phyloP scores from a whole-genome alignment of 1,140 invertebrate genomes.

The Antheraea mylitta region DNA sequence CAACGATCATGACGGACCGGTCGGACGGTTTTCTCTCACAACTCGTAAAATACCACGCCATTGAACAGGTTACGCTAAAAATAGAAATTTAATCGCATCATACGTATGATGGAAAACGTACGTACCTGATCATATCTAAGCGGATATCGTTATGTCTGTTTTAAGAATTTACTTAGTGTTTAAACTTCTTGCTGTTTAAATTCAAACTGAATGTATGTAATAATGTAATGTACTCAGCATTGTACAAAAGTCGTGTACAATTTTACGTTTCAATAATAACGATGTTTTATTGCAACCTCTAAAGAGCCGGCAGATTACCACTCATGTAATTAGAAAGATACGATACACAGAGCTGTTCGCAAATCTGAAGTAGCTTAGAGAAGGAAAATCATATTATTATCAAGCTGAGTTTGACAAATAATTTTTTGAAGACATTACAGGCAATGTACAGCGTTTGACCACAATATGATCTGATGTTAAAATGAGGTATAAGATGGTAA shows the following conservation, averaged over 20 bases:
- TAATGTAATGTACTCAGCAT: neutral
- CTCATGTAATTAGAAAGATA: too few species aligned
- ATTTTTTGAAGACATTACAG: too few species aligned
- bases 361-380: too few species aligned
- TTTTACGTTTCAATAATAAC: too few species aligned
- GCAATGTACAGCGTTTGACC: too few species aligned
- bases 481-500: too few species aligned
- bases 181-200: neutral
- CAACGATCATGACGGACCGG: neutral
- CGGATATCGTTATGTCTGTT: neutral
- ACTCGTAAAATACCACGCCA: constrained; percentile 1
- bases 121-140: neutral
- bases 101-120: neutral
- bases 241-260: neutral
- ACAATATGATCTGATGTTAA: too few species aligned
- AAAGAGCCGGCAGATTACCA: too few species aligned
- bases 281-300: too few species aligned
- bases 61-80: constrained; percentile 4
- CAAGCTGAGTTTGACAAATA: too few species aligned
- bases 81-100: constrained; percentile 3
- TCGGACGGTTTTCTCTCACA: neutral
- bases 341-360: too few species aligned
- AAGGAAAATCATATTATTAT: too few species aligned
- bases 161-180: neutral
- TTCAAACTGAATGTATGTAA: neutral